These are phyloP conservation scores for Cotesia chilonis DNA, from an alignment of 1,140 invertebrate species.

Conservation along the genomic window DNA sequence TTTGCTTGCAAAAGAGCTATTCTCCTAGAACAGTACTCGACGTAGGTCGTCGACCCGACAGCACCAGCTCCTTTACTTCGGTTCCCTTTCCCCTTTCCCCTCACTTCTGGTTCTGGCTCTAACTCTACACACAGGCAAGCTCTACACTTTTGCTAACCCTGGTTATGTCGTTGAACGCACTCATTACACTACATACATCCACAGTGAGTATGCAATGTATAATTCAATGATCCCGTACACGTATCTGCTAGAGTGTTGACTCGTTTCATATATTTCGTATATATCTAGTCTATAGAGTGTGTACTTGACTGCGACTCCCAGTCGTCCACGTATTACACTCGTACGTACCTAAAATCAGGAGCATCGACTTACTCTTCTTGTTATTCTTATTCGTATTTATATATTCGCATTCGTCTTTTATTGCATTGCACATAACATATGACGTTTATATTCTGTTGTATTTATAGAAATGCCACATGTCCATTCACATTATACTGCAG, in stretches of 20 bases:
- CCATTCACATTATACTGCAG: too few relatives aligned
- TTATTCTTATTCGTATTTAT: background rate
- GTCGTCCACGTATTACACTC: constrained; percentile 21
- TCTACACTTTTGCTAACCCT: too few relatives aligned
- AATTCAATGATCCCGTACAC: too few relatives aligned
- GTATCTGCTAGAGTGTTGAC: too few relatives aligned
- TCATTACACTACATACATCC: background rate
- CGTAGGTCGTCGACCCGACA: constrained; percentile 35
- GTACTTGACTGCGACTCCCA: constrained; percentile 3
- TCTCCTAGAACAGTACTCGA: constrained; percentile 41
- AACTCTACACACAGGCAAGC: background rate
- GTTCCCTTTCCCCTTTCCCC: background rate
- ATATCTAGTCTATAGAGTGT: background rate
- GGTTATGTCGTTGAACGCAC: constrained; percentile 4
- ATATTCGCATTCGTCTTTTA: constrained; percentile 13
- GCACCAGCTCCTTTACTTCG: background rate
- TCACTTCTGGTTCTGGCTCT: background rate
- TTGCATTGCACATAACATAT: background rate
- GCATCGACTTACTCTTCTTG: constrained; percentile 14
- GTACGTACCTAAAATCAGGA: constrained; percentile 8
- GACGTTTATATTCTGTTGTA: too few relatives aligned
- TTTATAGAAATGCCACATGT: too few relatives aligned
- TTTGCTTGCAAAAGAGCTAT: constrained; percentile 44
- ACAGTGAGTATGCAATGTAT: too few relatives aligned
- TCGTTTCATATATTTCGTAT: background rate